Percentiles rank a stretch among this genome's conserved stretches.
phyloP scores from a whole-genome alignment of 2,113 vertebrate species.

The Pygoscelis antarcticus region DNA sequence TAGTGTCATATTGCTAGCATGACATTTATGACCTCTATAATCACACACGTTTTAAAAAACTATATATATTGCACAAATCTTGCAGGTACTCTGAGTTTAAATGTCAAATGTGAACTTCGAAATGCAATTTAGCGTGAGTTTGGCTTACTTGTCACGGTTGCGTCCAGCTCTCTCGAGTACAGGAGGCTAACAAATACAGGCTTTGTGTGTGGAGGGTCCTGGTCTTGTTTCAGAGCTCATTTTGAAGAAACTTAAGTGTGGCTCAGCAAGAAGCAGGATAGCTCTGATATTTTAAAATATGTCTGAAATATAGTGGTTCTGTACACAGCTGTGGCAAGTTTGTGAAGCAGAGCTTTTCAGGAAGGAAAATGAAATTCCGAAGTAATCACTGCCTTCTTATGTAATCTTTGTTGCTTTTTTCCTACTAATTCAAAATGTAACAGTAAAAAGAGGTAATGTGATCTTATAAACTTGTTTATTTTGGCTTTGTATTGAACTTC shows the following conservation, averaged over 20 bases:
- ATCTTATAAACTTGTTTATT: not conserved
- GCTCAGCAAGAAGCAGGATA: not conserved
- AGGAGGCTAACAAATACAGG: not conserved
- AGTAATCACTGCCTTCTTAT: not conserved
- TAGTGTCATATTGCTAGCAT: not conserved
- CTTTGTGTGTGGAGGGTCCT: not conserved
- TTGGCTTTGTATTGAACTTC: not conserved
- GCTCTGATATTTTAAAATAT: not conserved
- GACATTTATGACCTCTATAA: not conserved
- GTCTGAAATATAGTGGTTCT: not conserved
- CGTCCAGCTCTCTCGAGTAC: not conserved
- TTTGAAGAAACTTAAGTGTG: not conserved
- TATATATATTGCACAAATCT: not conserved
- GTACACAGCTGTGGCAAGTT: not conserved
- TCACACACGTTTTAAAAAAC: not conserved
- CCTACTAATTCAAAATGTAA: not conserved
- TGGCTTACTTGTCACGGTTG: not conserved
- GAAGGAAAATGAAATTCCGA: not conserved
- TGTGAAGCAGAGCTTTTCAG: not conserved
- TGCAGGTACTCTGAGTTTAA: not conserved
- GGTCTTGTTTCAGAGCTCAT: not conserved
- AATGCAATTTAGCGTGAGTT: not conserved
- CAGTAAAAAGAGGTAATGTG: not conserved
- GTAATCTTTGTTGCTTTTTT: not conserved
- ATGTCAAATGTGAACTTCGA: not conserved